Conservation (phyloP, 2,113 vertebrate species). For the Nibea albiflora region DNA sequence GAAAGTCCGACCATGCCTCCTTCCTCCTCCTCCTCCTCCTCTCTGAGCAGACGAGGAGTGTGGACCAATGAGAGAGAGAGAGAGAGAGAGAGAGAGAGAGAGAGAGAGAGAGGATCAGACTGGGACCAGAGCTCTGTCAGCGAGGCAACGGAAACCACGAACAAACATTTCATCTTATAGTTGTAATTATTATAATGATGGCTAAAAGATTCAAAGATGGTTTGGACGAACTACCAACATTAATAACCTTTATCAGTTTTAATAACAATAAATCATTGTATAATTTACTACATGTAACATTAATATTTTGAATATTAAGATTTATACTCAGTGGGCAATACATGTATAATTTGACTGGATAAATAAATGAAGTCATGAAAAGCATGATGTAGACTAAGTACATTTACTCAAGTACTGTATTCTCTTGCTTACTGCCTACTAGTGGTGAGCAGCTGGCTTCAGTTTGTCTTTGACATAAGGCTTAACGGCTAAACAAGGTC, state of each 20-base stretch:
- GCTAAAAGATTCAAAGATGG: too few species aligned
- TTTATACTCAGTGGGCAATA: background rate
- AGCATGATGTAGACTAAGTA: too few species aligned
- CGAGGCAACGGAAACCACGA: background rate
- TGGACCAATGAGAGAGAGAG: constrained; percentile 61
- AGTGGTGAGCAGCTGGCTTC: too few species aligned
- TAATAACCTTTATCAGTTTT: too few species aligned
- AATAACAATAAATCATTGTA: background rate
- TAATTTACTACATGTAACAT: background rate
- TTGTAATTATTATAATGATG: background rate
- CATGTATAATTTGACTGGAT: background rate
- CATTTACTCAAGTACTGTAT: background rate
- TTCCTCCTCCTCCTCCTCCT: background rate
- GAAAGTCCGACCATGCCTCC: constrained; percentile 42
- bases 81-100: background rate
- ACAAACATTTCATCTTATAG: background rate
- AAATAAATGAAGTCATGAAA: background rate
- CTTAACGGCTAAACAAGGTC: too few species aligned
- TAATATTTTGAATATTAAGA: background rate
- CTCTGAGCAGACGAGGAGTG: constrained; percentile 14
- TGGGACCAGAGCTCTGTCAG: constrained; percentile 34
- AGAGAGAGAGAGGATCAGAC: constrained; percentile 11
- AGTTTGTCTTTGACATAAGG: too few species aligned
- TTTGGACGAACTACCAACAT: background rate
- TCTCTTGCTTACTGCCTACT: too few species aligned